Conservation (phyloP, 2,797 vertebrate genomes). For the Gobio occitaniae region DNA sequence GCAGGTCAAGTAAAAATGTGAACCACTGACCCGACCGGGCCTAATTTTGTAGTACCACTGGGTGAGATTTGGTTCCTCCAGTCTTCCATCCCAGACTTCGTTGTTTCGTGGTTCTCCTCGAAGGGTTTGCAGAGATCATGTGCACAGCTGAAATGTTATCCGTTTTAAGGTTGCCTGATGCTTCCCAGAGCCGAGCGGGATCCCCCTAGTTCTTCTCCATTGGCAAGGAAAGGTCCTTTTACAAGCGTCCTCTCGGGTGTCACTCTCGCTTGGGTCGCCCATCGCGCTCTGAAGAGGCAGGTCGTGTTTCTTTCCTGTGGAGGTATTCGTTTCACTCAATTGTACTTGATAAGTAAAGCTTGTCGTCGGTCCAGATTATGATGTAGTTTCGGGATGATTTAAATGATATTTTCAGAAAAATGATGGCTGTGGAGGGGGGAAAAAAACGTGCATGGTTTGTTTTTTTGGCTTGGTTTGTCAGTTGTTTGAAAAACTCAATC, state of each 20-base stretch:
- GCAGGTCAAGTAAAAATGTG: no score
- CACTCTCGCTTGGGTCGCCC: conserved; percentile 15
- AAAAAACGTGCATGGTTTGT: background rate
- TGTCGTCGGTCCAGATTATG: conserved; percentile 30
- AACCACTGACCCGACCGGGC: no score
- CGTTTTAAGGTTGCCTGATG: conserved; percentile 45
- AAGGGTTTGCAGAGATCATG: conserved; percentile 55
- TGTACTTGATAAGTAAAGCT: conserved; percentile 12
- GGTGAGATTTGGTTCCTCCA: conserved; percentile 42
- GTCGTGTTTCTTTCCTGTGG: conserved; percentile 32
- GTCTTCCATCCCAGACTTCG: conserved; percentile 59
- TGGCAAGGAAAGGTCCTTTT: conserved; percentile 37
- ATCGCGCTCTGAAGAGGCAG: background rate
- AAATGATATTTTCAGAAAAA: conserved; percentile 7
- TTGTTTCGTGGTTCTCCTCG: conserved; percentile 60
- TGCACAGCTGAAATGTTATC: conserved; percentile 45
- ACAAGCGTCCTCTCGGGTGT: conserved; percentile 21
- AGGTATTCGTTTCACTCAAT: background rate
- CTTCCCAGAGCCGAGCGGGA: conserved; percentile 49
- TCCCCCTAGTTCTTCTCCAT: conserved; percentile 4
- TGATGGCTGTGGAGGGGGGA: background rate
- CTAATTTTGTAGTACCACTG: conserved; percentile 17
- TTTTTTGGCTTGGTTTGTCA: conserved; percentile 46
- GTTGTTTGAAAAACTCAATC: conserved; percentile 57
- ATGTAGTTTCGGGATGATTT: conserved; percentile 3